phyloP scores from a whole-genome alignment of 2,888 invertebrate species.

The Metellina segmentata region DNA sequence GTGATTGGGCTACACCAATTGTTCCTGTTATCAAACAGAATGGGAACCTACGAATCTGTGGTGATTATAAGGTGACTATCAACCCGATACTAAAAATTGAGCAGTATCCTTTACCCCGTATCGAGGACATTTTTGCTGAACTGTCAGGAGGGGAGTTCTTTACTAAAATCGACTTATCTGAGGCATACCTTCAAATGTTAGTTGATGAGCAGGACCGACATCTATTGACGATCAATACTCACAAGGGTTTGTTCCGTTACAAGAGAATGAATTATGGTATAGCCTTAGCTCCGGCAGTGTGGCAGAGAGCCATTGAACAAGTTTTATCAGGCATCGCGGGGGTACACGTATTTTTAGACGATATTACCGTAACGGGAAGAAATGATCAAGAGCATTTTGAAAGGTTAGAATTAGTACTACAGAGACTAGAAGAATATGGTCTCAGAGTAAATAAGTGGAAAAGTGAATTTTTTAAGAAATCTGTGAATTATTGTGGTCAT shows the following conservation, averaged over 20 bases:
- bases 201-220: constrained; percentile 79
- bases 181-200: constrained; percentile 80
- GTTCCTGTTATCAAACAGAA: constrained; percentile 57
- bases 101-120: constrained; percentile 79
- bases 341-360: no score
- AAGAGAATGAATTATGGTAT: constrained; percentile 80
- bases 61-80: constrained; percentile 79
- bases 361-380: no score
- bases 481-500: constrained; percentile 60
- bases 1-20: constrained; percentile 59
- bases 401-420: no score
- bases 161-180: constrained; percentile 79
- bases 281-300: constrained; percentile 80
- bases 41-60: constrained; percentile 78
- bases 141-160: constrained; percentile 78
- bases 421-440: no score
- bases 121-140: constrained; percentile 79
- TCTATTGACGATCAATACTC: constrained; percentile 80
- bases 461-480: constrained; percentile 29
- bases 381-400: no score
- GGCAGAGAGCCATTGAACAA: constrained; percentile 3
- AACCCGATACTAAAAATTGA: constrained; percentile 79
- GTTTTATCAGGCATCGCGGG: no score
- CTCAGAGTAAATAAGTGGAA: no score
- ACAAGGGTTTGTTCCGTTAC: constrained; percentile 79